Base-by-base conservation (phyloP, 2,113 vertebrate genomes). In the mouse (Mus musculus) region DNA sequence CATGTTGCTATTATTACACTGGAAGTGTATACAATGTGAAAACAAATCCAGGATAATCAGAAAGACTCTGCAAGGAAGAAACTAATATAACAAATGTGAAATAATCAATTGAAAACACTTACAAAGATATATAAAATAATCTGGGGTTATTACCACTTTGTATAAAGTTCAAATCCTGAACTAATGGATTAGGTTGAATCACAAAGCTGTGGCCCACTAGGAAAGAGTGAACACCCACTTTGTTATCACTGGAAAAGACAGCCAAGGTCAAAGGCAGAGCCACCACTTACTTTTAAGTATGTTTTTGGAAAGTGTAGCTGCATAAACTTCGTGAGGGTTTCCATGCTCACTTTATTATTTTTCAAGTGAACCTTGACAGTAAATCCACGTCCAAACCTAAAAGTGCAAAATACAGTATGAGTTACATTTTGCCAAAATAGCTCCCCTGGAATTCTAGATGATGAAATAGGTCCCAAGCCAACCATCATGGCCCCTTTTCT, bases 341-440 rank as follows among this genome's bases (percentile, higher is more conserved):
- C 99, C 59, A 98, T 98, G 90, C 98, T 98, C 85, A 98, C 98
- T 77, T 97, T 98, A 93, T 98, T 98, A 96, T 98, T 98, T 7
- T 99, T 99, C 98, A 99, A 98, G 97, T 99, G 99, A 99, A 99
- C 99, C 98, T 99, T 99, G 98, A 99, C 99, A n/a, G 99, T 99
- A 98, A 99, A 99, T 95, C 99, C 99, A 82, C 99, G 99, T 97
- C 99, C 99, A 96, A 99, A 99, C 98, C 99, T 99, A 94, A 97
- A 98, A 95, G 86, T 91, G 63, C 89, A 95, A 96, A 96, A 96
- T 88, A 67, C 5, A 33, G 24, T 89, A 36, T 72, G 54, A 96
- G n/a, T 93, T 94, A 93, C 59, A 65, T 95, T 96, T 95, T 96
- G 75, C 65, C 91, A 61, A 96, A 96, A 94, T 85, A 54, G 82